These are phyloP conservation scores for Theretra japonica DNA, from an alignment of 2,888 invertebrate genomes.

Conservation along the genomic window DNA sequence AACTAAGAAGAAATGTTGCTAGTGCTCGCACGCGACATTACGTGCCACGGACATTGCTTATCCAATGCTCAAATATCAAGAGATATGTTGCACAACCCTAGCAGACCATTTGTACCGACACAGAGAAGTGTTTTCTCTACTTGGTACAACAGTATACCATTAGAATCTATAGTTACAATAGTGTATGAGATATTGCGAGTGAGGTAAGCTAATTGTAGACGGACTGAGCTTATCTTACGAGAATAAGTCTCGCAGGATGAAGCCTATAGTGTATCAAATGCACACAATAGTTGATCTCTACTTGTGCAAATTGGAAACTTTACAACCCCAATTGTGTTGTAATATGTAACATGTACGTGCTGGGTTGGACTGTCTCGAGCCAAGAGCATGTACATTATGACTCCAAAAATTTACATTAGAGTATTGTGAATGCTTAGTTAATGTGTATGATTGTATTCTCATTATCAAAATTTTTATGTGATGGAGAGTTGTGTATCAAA, in stretches of 20 bases:
- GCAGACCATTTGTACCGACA: conserved; percentile 40
- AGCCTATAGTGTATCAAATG: conserved; percentile 25
- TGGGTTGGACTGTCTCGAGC: conserved; percentile 68
- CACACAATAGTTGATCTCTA: conserved; percentile 39
- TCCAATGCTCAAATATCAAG: conserved; percentile 78
- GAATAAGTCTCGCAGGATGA: not conserved
- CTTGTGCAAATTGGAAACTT: conserved; percentile 27
- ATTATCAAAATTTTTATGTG: conserved; percentile 66
- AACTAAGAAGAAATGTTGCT: conserved; percentile 86
- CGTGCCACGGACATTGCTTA: conserved; percentile 74
- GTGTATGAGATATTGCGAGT: conserved; percentile 22
- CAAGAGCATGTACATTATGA: conserved; percentile 69
- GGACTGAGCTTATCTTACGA: conserved; percentile 1
- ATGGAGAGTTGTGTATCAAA: conserved; percentile 56
- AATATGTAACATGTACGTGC: conserved; percentile 41
- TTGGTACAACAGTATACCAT: conserved; percentile 35
- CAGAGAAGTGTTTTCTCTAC: conserved; percentile 27
- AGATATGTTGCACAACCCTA: conserved; percentile 75
- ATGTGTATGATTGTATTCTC: conserved; percentile 71
- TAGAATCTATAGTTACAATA: conserved; percentile 33
- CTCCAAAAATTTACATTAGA: conserved; percentile 77
- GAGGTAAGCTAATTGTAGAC: conserved; percentile 4
- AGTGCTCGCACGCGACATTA: conserved; percentile 64
- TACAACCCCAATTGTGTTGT: conserved; percentile 23
- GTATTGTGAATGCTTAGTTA: conserved; percentile 70